phyloP scores from a whole-genome alignment of 2,888 invertebrate species.

The Odontomyia ornata region DNA sequence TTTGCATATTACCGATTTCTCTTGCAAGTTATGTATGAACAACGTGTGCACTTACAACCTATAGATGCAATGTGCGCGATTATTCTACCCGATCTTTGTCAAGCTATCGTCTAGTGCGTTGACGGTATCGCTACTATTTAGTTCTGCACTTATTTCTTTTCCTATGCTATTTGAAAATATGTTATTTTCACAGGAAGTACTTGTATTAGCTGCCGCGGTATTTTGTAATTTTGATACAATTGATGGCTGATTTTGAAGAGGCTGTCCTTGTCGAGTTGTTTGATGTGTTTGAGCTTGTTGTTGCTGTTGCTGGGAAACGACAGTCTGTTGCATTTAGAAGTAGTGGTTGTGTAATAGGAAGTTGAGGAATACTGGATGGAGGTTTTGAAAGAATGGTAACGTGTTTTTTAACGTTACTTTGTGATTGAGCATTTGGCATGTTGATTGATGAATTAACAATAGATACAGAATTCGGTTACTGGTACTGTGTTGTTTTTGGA shows the following conservation, averaged over 20 bases:
- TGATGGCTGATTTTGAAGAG: constrained; percentile 23
- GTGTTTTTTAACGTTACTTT: constrained; percentile 3
- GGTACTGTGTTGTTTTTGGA: no score
- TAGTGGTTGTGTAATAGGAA: constrained; percentile 33
- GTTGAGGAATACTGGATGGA: constrained; percentile 30
- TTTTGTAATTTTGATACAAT: constrained; percentile 17
- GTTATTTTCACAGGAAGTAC: constrained; percentile 6
- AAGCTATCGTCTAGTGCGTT: constrained; percentile 59
- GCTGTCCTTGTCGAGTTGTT: constrained; percentile 59
- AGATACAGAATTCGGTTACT: no score
- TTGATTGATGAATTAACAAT: no score
- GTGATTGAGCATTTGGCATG: neutral
- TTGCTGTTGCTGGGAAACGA: constrained; percentile 50
- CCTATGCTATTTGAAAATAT: constrained; percentile 9
- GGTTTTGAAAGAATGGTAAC: no score
- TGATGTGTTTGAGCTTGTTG: constrained; percentile 53
- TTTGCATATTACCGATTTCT: no score
- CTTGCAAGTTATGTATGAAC: no score
- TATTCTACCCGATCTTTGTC: constrained; percentile 70
- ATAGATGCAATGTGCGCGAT: no score
- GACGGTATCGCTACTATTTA: constrained; percentile 48
- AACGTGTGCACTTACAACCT: no score
- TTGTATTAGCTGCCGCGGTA: constrained; percentile 6
- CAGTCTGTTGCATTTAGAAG: constrained; percentile 43
- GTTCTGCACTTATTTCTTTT: constrained; percentile 48